Base-by-base conservation (phyloP, 2,113 vertebrate genomes). In the Sigmodon hispidus region DNA sequence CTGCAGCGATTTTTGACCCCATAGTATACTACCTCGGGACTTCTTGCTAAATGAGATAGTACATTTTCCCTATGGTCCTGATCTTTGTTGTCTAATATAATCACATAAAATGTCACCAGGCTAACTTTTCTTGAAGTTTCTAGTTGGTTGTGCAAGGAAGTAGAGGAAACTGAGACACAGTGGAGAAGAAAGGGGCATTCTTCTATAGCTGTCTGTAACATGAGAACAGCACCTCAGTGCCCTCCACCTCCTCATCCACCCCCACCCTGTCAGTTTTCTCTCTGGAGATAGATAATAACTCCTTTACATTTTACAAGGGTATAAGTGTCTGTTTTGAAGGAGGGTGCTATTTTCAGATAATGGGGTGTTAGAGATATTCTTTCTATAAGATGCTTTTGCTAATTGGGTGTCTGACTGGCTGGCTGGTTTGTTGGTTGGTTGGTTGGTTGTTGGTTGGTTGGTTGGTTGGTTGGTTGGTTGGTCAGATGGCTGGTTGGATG, bases 11-110 rank as follows among this genome's bases (percentile, higher is more conserved):
- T 73, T 73, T 40, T 40, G 22, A 73, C 22, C 22, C 24, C 40
- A 75, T 10, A 45, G 9, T 73, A 45, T 24, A 43, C 72, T 26
- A 45, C 72, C 31, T 59, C 31, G n/a, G 59, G 36, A 55, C 22
- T n/a, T 89, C 79, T 85, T 65, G 45, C 59, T 94, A 69, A 81
- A 45, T 75, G 26, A 96, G 59, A 75, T 50, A 50, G 88, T 52
- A 52, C 43, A 48, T 91, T 97, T 50, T 88, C 16, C 79, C 65
- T 81, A 45, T 24, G 69, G 17, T 15, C 84, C 83, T 26, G 26
- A 65, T 90, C 61, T 87, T 89, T 87, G 80, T 55, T 52, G 26
- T 77, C 13, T 94, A 16, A 84, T 84, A 61, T 84, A 50, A 73
- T 76, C 77, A 70, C 40, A 45, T 50, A 90, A 57, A 77, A 89